Evolutionary conservation across 1,140 invertebrate genomes (phyloP), one percentile per base, ranked within the genome.

Genomic region (Neodiprion fabricii): DNA sequence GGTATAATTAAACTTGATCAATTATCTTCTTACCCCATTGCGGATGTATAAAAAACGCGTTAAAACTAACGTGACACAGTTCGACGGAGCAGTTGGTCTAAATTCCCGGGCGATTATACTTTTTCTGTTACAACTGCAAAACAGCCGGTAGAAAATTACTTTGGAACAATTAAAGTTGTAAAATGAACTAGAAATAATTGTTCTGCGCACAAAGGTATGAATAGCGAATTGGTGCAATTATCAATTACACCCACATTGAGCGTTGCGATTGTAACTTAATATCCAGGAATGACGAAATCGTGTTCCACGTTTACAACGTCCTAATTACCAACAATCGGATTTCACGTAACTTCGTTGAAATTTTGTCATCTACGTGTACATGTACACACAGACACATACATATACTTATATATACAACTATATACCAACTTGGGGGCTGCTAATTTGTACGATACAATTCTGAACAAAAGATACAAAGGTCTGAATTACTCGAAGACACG

Each of bases 1-100:
- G 90, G 93, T 95, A 85, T 72, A 75, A 75, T 71, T 66, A 75
- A 67, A 71, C 74, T 23, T 67, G 53, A 49, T 74, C 28, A 67
- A 49, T 70, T 11, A 40, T 40, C 2, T 9, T 14, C 9, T n/a
- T 14, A 61, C 14, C 8, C 10, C 7, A 65, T 65, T 1, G 28
- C 49, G 14, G 65, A 53, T 61, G 71, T 28, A 40, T 40, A 40
- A 61, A 61, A 61, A 61, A 61, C 53, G n/a, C 53, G 11, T 8
- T 40, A 61, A 61, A 61, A 61, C 53, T 4, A 61, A 61, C 67
- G 17, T 61, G 66, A 21, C 17, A 71, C 21, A 71, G 47, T 71
- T 47, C 11, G 66, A 73, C 47, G 53, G 0, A 17, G 53, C 53
- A 61, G 14, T 61, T 61, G n/a, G n/a, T 40, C 28, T 17, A 9